A percentile compares a stretch with the other conserved stretches of the same genome.
These are phyloP conservation scores for Charina bottae DNA, from an alignment of 2,113 vertebrate species.

Conservation along the genomic window DNA sequence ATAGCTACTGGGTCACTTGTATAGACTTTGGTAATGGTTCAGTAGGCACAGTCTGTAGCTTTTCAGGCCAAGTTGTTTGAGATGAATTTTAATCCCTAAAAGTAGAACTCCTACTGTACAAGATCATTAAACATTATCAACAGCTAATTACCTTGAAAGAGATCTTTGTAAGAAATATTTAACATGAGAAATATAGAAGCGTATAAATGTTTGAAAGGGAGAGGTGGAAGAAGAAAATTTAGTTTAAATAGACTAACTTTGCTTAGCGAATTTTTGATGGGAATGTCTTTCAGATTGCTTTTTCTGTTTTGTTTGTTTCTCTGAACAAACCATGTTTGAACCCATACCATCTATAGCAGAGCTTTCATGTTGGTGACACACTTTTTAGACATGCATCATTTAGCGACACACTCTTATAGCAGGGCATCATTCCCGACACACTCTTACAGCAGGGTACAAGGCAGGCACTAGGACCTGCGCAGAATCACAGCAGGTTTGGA, in stretches of 20 bases:
- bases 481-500: too few species aligned
- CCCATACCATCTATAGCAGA: background rate
- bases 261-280: background rate
- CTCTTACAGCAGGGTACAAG: too few species aligned
- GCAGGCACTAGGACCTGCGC: too few species aligned
- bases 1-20: background rate
- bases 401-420: too few species aligned
- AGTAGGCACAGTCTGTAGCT: background rate
- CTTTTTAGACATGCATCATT: too few species aligned
- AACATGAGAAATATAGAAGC: background rate
- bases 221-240: background rate
- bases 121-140: constrained; percentile 36
- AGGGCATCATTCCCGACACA: too few species aligned
- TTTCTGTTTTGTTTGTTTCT: background rate
- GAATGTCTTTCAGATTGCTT: background rate
- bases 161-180: constrained; percentile 19
- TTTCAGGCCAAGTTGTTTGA: background rate
- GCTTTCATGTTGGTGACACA: too few species aligned
- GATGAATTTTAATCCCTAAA: constrained; percentile 25
- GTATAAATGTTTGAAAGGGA: background rate
- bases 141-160: constrained; percentile 30
- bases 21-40: background rate
- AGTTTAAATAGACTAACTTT: background rate
- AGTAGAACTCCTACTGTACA: constrained; percentile 1
- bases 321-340: background rate